Base-by-base conservation (phyloP, 2,797 vertebrate species). In the Coccyzus lansbergi region DNA sequence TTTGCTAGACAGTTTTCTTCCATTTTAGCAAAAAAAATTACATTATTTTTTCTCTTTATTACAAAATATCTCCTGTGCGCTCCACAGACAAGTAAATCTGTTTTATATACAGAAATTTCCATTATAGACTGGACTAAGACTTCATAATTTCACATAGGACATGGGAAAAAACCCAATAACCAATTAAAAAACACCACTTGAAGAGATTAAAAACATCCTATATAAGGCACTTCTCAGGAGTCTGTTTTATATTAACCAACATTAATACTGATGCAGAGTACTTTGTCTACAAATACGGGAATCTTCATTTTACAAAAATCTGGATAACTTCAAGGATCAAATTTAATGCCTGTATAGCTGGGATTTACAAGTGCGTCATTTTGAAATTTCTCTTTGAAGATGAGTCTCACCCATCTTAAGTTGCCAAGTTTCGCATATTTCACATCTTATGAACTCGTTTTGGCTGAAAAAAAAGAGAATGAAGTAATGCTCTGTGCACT, bases 381-480 rank as follows among this genome's bases (percentile, higher is more conserved):
- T 68, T 91, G 38, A 24, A 89, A 76, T 87, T 91, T 83, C 88
- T 88, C 93, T 96, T 95, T 95, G 96, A 95, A 95, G 93, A 92
- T 72, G 86, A 96, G 87, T 69, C 55, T 90, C 90, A 52, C n/a
- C 29, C 91, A 91, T 84, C 70, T 59, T 58, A 86, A 83, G 83
- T 78, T 91, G 96, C 95, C 94, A 95, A 95, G 84, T 95, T 96
- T 92, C 55, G 0, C 65, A 4, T 91, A 93, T 93, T 94, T 92
- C 88, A 86, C 80, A 93, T 95, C 81, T 80, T 92, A 79, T 15
- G 26, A 93, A 83, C 68, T 84, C 79, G 33, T 28, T 86, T 48
- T 63, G 48, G 69, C 60, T 89, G 48, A n/a, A 75, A 92, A 71
- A 59, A 75, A 80, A 75, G 64, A 78, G 6, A 77, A 87, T 93